Base-by-base conservation (phyloP, 1,140 invertebrate genomes). In the Drosophila jambulina region DNA sequence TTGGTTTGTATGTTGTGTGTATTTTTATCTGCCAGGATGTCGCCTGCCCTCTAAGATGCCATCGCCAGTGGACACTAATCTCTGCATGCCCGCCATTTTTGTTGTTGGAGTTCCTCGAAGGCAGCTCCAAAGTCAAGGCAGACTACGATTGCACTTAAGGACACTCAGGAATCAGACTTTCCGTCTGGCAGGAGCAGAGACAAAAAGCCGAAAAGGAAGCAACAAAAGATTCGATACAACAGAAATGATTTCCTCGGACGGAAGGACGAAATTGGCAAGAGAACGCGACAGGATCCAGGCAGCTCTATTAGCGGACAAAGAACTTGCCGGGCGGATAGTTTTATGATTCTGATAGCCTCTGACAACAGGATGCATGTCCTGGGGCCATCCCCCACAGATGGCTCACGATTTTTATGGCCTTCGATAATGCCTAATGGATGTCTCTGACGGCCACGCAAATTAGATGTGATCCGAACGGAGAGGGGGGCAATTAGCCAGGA, bases 141-240 rank as follows among this genome's bases (percentile, higher is more conserved):
- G 76, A 78, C 19, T 32, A 54, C 53, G 23, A 54, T 23, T 77
- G 80, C 83, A 87, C 84, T 87, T 87, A 87, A 78, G 76, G 76
- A 77, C 72, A 76, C 83, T 83, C 76, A 63, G 67, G 68, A 79
- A 70, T 59, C 78, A 79, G 82, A 82, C 78, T 78, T 53, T 62
- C 57, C 60, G 78, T 82, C 82, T 82, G 82, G 42, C 67, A 64
- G 36, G 49, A 40, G 25, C 70, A 54, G 78, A 58, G 69, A 63
- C 68, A 51, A 75, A 67, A 84, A 79, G 72, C 77, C 75, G 45
- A 51, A 75, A 70, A 69, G 85, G 85, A 85, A 90, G 74, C 85
- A 72, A 79, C 82, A 82, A 90, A 85, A 90, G 86, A 87, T 90
- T 79, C 85, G 81, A 90, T 90, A 90, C 83, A 90, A 90, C 88